These are phyloP conservation scores for Muntiacus muntjak DNA, from an alignment of 2,113 vertebrate genomes.

Conservation along the genomic window DNA sequence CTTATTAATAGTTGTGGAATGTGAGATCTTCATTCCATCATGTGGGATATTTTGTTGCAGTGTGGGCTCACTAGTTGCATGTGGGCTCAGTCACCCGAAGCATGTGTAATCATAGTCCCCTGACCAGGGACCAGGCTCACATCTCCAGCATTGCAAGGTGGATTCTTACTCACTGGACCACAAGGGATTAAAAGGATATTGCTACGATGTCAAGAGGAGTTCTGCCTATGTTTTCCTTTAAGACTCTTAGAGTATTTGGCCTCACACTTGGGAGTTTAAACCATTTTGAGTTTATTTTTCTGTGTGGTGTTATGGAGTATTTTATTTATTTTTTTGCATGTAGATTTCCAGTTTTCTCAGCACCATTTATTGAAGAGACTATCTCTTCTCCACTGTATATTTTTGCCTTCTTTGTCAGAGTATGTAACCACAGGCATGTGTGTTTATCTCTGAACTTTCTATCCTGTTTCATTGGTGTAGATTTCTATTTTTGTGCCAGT, in stretches of 20 bases:
- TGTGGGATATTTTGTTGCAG: neutral
- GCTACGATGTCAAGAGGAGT: fast-evolving
- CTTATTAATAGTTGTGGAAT: neutral
- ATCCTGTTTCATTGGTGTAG: neutral
- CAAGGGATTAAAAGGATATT: neutral
- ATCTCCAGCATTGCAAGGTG: neutral
- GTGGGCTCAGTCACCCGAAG: neutral
- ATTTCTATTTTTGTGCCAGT: neutral
- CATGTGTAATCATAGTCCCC: neutral
- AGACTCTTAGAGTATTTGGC: neutral
- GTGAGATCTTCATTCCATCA: neutral
- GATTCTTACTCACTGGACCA: neutral
- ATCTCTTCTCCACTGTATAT: neutral
- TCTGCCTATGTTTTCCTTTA: neutral
- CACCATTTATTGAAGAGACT: neutral
- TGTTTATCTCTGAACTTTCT: neutral
- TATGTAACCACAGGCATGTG: fast-evolving
- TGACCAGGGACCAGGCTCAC: neutral
- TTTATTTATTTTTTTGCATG: neutral
- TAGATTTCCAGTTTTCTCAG: neutral
- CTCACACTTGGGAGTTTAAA: neutral
- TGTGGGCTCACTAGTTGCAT: neutral
- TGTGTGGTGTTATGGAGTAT: neutral
- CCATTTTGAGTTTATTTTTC: neutral
- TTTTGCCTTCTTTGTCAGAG: neutral